These are phyloP conservation scores for Ylistrum balloti DNA, from an alignment of 1,140 invertebrate genomes.

Conservation along the genomic window DNA sequence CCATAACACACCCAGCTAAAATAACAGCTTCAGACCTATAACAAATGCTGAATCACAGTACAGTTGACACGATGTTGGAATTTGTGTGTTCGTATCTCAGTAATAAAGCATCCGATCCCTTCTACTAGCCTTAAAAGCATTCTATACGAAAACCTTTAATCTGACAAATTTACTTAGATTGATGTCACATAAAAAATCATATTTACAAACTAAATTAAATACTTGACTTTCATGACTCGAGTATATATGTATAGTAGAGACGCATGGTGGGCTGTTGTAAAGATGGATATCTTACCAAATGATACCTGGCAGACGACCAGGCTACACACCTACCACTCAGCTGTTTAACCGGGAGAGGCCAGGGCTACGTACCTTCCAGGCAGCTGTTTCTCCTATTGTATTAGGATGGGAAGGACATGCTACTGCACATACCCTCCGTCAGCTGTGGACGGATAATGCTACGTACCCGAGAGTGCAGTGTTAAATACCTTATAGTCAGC, in stretches of 20 bases:
- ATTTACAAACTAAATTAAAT: conserved; percentile 35
- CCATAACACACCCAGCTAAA: neutral
- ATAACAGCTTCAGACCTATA: neutral
- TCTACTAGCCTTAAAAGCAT: neutral
- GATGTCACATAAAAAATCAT: conserved; percentile 16
- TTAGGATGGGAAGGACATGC: too few species aligned
- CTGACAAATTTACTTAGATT: neutral
- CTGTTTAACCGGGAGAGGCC: too few species aligned
- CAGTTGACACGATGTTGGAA: conserved; percentile 9
- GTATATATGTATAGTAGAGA: neutral
- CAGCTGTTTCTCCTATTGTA: too few species aligned
- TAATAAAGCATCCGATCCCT: neutral
- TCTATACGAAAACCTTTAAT: neutral
- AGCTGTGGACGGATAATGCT: too few species aligned
- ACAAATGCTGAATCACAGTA: conserved; percentile 6
- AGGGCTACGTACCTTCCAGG: too few species aligned
- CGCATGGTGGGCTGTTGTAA: neutral
- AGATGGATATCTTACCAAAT: too few species aligned
- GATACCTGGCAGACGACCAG: too few species aligned
- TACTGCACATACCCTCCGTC: too few species aligned
- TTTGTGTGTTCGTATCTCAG: neutral
- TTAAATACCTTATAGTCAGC: too few species aligned
- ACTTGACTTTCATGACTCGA: conserved; percentile 1
- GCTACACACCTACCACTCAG: too few species aligned
- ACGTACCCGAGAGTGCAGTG: too few species aligned